phyloP scores from a whole-genome alignment of 2,888 invertebrate species.

The Eupithecia abbreviata region DNA sequence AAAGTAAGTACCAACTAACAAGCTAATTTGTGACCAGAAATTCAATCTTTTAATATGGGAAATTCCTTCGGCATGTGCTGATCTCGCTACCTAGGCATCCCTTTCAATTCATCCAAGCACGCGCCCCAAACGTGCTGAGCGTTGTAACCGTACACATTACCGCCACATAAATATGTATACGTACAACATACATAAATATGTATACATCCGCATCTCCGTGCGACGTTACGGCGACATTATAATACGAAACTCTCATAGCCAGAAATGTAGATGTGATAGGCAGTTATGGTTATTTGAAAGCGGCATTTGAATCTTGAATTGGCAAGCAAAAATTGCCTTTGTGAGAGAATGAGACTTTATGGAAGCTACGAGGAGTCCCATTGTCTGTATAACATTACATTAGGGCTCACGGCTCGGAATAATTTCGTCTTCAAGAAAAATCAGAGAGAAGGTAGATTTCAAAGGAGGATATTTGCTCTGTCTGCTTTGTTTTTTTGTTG shows the following conservation, averaged over 20 bases:
- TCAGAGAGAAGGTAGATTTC: constrained; percentile 9
- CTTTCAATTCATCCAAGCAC: constrained; percentile 66
- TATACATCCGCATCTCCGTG: constrained; percentile 44
- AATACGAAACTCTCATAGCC: constrained; percentile 53
- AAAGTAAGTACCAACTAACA: not conserved
- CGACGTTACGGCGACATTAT: constrained; percentile 58
- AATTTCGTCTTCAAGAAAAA: constrained; percentile 16
- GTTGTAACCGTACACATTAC: constrained; percentile 60
- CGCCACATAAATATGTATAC: constrained; percentile 60
- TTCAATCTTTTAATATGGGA: constrained; percentile 43
- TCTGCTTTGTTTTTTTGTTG: not conserved
- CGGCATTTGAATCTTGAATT: constrained; percentile 34
- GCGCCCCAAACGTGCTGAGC: constrained; percentile 63
- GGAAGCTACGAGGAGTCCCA: constrained; percentile 18
- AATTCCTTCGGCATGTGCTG: constrained; percentile 46
- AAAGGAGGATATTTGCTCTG: not conserved
- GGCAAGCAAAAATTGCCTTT: constrained; percentile 31
- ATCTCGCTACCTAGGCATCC: constrained; percentile 48
- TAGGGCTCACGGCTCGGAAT: constrained; percentile 11
- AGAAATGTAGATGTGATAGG: constrained; percentile 51
- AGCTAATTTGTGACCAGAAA: constrained; percentile 25
- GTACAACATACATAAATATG: constrained; percentile 39
- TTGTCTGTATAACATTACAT: constrained; percentile 22
- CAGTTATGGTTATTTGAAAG: constrained; percentile 48
- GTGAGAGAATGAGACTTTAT: constrained; percentile 26